Evolutionary conservation across 2,888 invertebrate genomes (phyloP).

Genomic region (Hedychridium roseum): DNA sequence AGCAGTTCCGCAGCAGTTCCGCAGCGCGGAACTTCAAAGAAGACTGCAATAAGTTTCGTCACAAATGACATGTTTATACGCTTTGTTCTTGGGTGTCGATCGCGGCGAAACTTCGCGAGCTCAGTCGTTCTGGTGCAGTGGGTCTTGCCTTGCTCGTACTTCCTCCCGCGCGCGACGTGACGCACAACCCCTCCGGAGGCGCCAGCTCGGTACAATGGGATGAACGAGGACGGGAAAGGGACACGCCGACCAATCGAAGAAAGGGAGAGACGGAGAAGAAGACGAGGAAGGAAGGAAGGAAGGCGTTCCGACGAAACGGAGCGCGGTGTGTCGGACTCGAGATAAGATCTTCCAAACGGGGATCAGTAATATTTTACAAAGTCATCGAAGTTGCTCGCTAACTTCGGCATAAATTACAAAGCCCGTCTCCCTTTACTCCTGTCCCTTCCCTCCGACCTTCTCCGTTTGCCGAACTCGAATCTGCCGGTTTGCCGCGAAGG

Average conservation of each 20-base stretch:
- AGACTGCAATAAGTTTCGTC: constrained; percentile 32
- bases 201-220: constrained; percentile 38
- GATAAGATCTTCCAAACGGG: constrained; percentile 57
- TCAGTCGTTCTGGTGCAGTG: constrained; percentile 35
- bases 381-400: constrained; percentile 61
- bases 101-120: constrained; percentile 31
- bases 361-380: constrained; percentile 60
- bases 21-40: constrained; percentile 4
- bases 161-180: too few relatives aligned
- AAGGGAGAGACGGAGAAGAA: constrained; percentile 12
- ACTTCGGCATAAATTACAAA: constrained; percentile 59
- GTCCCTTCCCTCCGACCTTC: constrained; percentile 1
- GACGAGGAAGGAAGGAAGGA: constrained; percentile 32
- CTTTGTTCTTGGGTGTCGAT: constrained; percentile 31
- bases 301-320: constrained; percentile 47
- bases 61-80: constrained; percentile 39
- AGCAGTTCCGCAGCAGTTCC: constrained; percentile 13
- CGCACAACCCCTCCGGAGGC: constrained; percentile 44
- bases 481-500: constrained; percentile 4
- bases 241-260: constrained; percentile 4
- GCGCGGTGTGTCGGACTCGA: constrained; percentile 43
- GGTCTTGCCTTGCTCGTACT: too few relatives aligned
- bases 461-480: too few relatives aligned
- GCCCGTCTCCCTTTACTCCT: constrained; percentile 19
- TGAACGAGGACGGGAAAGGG: constrained; percentile 16